phyloP scores from a whole-genome alignment of 2,888 invertebrate genomes.

The Temnothorax ravouxi region DNA sequence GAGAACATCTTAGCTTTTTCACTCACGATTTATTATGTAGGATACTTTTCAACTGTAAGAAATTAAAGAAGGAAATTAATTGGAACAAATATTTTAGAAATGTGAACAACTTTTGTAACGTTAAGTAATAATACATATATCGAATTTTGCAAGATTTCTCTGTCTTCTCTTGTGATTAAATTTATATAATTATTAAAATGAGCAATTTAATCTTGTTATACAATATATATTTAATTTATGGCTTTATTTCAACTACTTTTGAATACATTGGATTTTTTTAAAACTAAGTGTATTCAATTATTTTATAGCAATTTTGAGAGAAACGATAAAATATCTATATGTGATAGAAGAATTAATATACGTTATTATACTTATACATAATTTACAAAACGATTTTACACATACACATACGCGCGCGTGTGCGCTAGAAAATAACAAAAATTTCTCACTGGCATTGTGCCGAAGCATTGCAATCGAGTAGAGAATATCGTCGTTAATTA shows the following conservation, averaged over 20 bases:
- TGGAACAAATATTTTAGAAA: background rate
- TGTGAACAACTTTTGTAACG: background rate
- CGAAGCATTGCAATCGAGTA: slow-evolving; percentile 19
- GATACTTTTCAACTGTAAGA: background rate
- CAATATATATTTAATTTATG: background rate
- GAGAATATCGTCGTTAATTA: slow-evolving; percentile 46
- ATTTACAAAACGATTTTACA: slow-evolving; percentile 1
- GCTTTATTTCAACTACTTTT: background rate
- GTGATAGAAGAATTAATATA: background rate
- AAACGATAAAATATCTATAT: slow-evolving; percentile 6
- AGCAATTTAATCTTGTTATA: background rate
- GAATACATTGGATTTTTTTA: background rate
- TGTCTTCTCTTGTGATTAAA: background rate
- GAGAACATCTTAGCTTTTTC: too few species aligned
- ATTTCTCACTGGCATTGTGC: slow-evolving; percentile 6
- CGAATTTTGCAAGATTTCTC: background rate
- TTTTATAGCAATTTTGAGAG: background rate
- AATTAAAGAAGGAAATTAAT: slow-evolving; percentile 1
- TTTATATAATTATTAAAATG: slow-evolving; percentile 29
- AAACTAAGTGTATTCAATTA: background rate
- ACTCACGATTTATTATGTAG: too few species aligned
- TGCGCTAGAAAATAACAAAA: background rate
- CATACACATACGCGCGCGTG: too few species aligned
- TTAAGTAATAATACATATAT: background rate
- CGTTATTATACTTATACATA: background rate